Conservation (phyloP, 2,888 invertebrate species). For the Choreutis nemorana region DNA sequence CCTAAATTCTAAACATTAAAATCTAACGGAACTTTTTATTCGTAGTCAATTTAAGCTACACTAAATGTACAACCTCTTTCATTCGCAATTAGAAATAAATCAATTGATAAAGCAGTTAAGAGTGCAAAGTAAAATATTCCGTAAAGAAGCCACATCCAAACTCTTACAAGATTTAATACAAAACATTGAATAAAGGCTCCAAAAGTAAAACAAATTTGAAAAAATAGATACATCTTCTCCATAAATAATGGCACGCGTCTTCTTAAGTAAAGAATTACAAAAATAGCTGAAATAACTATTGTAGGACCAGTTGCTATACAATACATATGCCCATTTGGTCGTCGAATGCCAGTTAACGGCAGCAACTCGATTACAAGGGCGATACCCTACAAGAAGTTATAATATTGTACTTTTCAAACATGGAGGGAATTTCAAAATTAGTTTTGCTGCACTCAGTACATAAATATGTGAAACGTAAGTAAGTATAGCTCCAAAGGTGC, state of each 20-base stretch:
- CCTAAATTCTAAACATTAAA: no score
- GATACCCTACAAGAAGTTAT: slow-evolving; percentile 38
- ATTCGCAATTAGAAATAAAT: slow-evolving; percentile 53
- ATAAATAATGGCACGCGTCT: slow-evolving; percentile 51
- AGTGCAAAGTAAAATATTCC: slow-evolving; percentile 47
- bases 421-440: no score
- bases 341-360: slow-evolving; percentile 32
- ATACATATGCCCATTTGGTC: slow-evolving; percentile 53
- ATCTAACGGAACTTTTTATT: no score
- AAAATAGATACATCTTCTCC: slow-evolving; percentile 60
- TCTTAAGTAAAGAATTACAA: slow-evolving; percentile 45
- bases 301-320: slow-evolving; percentile 56
- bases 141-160: slow-evolving; percentile 52
- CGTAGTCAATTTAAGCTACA: no score
- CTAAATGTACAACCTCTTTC: slow-evolving; percentile 60
- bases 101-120: slow-evolving; percentile 38
- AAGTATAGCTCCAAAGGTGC: no score
- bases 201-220: slow-evolving; percentile 57
- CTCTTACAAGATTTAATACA: slow-evolving; percentile 39
- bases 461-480: no score
- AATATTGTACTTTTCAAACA: no score
- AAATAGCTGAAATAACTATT: slow-evolving; percentile 44
- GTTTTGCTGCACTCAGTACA: no score
- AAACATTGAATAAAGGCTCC: slow-evolving; percentile 57
- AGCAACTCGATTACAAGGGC: slow-evolving; percentile 35